A percentile compares a stretch with the other conserved stretches of the same genome.
Evolutionary conservation across 2,113 vertebrate genomes (phyloP).

Genomic region (Eurypyga helias): DNA sequence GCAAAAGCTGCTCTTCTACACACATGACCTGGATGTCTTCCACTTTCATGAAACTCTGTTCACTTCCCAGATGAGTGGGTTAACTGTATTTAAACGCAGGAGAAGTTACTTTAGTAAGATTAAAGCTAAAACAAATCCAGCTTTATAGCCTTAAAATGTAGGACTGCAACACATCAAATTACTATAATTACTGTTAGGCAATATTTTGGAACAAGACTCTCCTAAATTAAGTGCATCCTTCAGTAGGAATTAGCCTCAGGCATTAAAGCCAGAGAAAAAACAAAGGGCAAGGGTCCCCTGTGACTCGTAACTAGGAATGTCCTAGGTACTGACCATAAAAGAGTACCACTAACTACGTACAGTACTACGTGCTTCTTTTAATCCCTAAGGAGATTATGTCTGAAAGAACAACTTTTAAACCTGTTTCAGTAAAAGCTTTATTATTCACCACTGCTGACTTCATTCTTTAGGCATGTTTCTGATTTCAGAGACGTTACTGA

Average conservation of each 20-base stretch:
- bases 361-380: not conserved
- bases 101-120: not conserved
- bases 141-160: not conserved
- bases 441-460: not conserved
- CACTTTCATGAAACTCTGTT: not conserved
- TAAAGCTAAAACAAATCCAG: not conserved
- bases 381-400: not conserved
- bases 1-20: rapidly evolving
- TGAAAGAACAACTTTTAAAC: slow-evolving; percentile 12
- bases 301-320: not conserved
- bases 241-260: not conserved
- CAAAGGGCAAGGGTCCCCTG: not conserved
- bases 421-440: not conserved
- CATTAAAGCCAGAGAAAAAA: not conserved
- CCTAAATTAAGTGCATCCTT: not conserved
- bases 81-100: not conserved
- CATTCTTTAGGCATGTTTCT: not conserved
- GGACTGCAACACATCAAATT: not conserved
- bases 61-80: not conserved
- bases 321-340: not conserved
- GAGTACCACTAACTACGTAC: not conserved
- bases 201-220: slow-evolving; percentile 1
- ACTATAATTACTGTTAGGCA: not conserved
- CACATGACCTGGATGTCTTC: not conserved
- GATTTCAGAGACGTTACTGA: not conserved